Base-by-base conservation (phyloP, 2,797 vertebrate genomes). In the Serranus cabrilla region DNA sequence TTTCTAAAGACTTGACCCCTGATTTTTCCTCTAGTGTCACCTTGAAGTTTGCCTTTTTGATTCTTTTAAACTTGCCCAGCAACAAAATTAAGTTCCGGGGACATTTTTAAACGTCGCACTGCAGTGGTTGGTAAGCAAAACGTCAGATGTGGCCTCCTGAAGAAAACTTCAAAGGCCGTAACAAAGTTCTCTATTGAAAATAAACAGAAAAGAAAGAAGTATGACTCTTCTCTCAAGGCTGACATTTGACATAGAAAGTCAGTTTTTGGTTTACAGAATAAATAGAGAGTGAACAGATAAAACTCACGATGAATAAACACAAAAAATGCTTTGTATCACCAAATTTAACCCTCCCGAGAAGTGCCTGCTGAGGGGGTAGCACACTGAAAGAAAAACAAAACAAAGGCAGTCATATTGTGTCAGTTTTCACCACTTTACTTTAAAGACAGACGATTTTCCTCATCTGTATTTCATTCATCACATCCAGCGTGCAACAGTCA, bases 201-300 rank as follows among this genome's bases (percentile, higher is more conserved):
- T 13, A 27, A 50, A 18, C 7, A 40, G 21, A 25, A 42, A 55
- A 34, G 16, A 42, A 39, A 42, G 21, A 31, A 49, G 50, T 55
- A 21, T 46, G 27, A 69, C 27, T 65, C 45, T 46, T 27, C 39
- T 50, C 11, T 21, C 12, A 54, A 55, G 5, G 4, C 11, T 18
- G 39, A 47, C 11, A 34, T 65, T 43, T 21, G 18, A 4, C 1
- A 20, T 31, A 57, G 21, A 16, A 62, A 46, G 13, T 42, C 11
- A 27, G 3, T 21, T 21, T 69, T 49, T 46, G 18, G 20, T 60
- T 82, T 37, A 40, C 14, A 27, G 14, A 17, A 57, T 16, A 37
- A 51, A 21, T 16, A 39, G 2, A 73, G 49, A 37, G 11, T 49
- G 45, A 31, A 55, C 42, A 50, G 39, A 71, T 11, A 2, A 56